Conservation (phyloP, 1,140 invertebrate genomes). For the Mesaphorura yosii region DNA sequence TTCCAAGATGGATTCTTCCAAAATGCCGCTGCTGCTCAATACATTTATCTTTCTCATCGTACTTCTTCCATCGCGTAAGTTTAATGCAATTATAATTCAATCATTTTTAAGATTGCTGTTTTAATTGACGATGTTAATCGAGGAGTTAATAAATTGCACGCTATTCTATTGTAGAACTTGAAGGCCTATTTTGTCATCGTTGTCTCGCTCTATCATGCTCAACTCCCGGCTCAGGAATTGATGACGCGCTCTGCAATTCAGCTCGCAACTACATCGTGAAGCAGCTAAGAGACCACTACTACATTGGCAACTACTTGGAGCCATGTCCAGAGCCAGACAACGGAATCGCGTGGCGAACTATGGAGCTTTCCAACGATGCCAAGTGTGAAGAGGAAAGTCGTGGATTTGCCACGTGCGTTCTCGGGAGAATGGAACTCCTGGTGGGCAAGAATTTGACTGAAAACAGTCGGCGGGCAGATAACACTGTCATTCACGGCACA, state of each 20-base stretch:
- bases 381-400: constrained; percentile 1
- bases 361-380: constrained; percentile 9
- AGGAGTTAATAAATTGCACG: too few species aligned
- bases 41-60: too few species aligned
- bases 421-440: constrained; percentile 1
- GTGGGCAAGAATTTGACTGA: neutral
- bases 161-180: constrained; percentile 2
- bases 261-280: constrained; percentile 9
- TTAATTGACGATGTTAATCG: too few species aligned
- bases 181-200: constrained; percentile 14
- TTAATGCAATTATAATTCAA: too few species aligned
- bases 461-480: neutral
- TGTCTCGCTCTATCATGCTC: constrained; percentile 17
- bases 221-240: too few species aligned
- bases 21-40: too few species aligned
- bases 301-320: constrained; percentile 9
- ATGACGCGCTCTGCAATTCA: constrained; percentile 7
- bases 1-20: too few species aligned
- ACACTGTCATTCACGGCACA: neutral
- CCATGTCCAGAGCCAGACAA: constrained; percentile 17
- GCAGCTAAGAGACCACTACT: constrained; percentile 12
- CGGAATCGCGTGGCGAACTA: constrained; percentile 3
- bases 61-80: too few species aligned
- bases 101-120: too few species aligned
- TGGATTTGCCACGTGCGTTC: neutral